A percentile compares a stretch with the other conserved stretches of the same genome.
Evolutionary conservation across 2,797 vertebrate species (phyloP).

Genomic region (Trichosurus vulpecula): DNA sequence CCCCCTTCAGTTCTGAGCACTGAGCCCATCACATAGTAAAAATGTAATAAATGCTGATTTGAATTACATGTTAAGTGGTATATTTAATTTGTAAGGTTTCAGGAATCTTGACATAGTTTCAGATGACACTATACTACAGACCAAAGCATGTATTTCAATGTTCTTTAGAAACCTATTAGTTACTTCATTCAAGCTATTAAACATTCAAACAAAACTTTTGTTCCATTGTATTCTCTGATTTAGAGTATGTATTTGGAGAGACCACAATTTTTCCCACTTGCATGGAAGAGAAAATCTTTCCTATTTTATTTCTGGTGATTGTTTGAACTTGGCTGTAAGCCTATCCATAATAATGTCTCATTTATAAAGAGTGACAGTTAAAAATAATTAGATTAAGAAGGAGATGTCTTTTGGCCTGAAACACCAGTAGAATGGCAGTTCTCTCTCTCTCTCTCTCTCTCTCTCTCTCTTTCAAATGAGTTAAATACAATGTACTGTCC

Average conservation of each 20-base stretch:
- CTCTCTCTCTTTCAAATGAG: too few relatives aligned
- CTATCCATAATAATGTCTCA: neutral
- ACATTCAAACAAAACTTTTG: neutral
- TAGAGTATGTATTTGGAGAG: neutral
- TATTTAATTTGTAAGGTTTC: neutral
- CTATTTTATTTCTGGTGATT: neutral
- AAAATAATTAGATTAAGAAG: neutral
- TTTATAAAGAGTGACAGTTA: neutral
- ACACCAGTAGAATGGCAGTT: neutral
- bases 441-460: too few relatives aligned
- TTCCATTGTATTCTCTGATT: neutral
- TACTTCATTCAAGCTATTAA: neutral
- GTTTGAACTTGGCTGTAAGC: accelerated
- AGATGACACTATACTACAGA: neutral
- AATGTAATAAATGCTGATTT: neutral
- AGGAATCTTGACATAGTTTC: neutral
- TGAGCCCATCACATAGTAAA: neutral
- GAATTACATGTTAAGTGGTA: neutral
- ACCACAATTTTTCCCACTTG: neutral
- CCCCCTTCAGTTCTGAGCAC: neutral
- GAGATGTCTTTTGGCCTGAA: neutral
- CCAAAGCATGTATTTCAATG: neutral
- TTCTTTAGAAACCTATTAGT: neutral
- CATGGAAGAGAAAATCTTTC: neutral
- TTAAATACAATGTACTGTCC: neutral